These are phyloP conservation scores for Nephrocerus scutellatus DNA, from an alignment of 2,888 invertebrate genomes.

Conservation along the genomic window DNA sequence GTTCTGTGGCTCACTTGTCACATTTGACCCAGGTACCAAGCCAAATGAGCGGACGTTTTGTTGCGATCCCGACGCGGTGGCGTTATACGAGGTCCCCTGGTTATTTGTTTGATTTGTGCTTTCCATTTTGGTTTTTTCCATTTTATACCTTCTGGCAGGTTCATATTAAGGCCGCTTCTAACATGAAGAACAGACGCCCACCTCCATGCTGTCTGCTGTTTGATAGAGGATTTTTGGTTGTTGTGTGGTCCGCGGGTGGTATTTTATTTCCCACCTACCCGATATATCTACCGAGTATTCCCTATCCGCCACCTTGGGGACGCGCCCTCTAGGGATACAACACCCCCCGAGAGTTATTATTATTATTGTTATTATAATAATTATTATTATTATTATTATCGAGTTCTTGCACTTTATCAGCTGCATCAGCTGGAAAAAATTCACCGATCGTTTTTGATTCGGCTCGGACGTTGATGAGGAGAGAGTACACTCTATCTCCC, in stretches of 20 bases:
- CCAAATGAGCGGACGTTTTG: neutral
- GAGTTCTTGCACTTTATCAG: no score
- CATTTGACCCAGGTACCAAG: constrained; percentile 11
- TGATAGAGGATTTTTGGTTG: constrained; percentile 8
- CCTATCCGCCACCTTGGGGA: no score
- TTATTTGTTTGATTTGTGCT: neutral
- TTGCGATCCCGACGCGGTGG: constrained; percentile 5
- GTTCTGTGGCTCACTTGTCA: constrained; percentile 11
- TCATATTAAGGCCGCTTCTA: constrained; percentile 5
- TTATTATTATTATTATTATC: no score
- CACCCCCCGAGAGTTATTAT: no score
- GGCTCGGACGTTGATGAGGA: no score
- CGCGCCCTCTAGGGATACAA: no score
- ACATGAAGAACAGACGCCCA: constrained; percentile 11
- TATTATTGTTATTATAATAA: no score
- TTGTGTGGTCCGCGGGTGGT: constrained; percentile 12
- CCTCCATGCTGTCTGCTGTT: constrained; percentile 16
- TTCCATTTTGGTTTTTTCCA: constrained; percentile 4
- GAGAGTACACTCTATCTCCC: no score
- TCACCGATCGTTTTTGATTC: no score
- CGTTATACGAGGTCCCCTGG: neutral
- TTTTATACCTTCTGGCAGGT: constrained; percentile 8
- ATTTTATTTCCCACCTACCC: constrained; percentile 3
- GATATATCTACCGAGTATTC: no score
- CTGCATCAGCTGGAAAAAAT: no score